Evolutionary conservation across 2,888 invertebrate genomes (phyloP), one percentile per base, ranked within the genome.

Genomic region (Eilema caniola): DNA sequence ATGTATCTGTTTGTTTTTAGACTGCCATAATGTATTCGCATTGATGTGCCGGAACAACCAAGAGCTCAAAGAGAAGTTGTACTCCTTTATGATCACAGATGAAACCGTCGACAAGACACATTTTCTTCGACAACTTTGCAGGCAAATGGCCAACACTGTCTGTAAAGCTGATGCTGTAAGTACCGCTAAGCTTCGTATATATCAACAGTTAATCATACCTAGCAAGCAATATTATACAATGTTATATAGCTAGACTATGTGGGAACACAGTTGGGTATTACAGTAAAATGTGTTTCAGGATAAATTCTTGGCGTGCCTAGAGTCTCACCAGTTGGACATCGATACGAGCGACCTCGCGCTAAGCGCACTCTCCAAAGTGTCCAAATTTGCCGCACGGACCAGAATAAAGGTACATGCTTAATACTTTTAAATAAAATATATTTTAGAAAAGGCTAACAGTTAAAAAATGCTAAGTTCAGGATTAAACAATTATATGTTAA

Each of bases 141-240:
- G 98, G 87, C 98, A 98, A 92, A 98, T 99, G 96, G 99, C 99
- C 62, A 98, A 98, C 88, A 98, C 98, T 80, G 97, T 98, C 82
- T 99, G 99, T 93, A 97, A 98, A 90, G 97, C 99, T 81, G 99
- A 99, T 96, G 97, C 98, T 88, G 98, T 99, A 93, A 96, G 97
- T 80, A 53, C 20, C 10, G 3, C 2, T 5, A n/a, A 53, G 5
- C 20, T 7, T 47, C 20, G n/a, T 53, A 20, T 37, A 37, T 33
- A 37, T 12, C 28, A 28, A 28, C 28, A 28, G 28, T 28, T 5
- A 28, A 12, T 53, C 20, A 53, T 53, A n/a, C 8, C n/a, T 4
- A 47, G 5, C 47, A 14, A 47, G 47, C 47, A 7, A 20, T 20
- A 0, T 4, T 41, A 41, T 14, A 14, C 37, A 37, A 14, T 37